phyloP scores from a whole-genome alignment of 2,888 invertebrate genomes.

The Rosalia funebris region DNA sequence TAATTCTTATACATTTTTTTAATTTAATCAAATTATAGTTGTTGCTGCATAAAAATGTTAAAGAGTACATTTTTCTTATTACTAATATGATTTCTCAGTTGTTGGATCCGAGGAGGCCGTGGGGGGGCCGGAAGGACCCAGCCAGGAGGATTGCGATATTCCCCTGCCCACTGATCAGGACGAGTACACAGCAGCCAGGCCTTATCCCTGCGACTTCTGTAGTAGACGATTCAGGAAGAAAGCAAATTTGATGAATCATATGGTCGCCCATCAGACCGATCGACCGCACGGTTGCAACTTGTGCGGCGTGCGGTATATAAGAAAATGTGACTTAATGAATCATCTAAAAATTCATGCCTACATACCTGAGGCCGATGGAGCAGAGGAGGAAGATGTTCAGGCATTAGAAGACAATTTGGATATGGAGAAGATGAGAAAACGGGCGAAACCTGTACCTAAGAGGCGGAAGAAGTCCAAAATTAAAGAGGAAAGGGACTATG shows the following conservation, averaged over 20 bases:
- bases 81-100: slow-evolving; percentile 35
- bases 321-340: slow-evolving; percentile 83
- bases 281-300: slow-evolving; percentile 84
- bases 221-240: slow-evolving; percentile 86
- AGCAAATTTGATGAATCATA: slow-evolving; percentile 85
- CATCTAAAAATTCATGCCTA: slow-evolving; percentile 78
- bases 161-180: slow-evolving; percentile 85
- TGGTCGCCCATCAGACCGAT: slow-evolving; percentile 88
- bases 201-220: slow-evolving; percentile 89
- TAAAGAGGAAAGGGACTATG: slow-evolving; percentile 54
- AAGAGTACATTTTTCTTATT: not conserved
- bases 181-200: slow-evolving; percentile 79
- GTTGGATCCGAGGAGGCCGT: slow-evolving; percentile 68
- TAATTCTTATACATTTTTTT: slow-evolving; percentile 21
- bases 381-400: slow-evolving; percentile 68
- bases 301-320: slow-evolving; percentile 82
- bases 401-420: slow-evolving; percentile 44
- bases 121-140: slow-evolving; percentile 67
- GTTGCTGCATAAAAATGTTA: no score
- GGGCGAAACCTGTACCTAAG: slow-evolving; percentile 52
- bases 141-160: slow-evolving; percentile 75
- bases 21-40: no score
- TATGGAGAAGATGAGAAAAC: slow-evolving; percentile 40
- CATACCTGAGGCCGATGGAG: slow-evolving; percentile 71
- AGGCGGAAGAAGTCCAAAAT: slow-evolving; percentile 53